Evolutionary conservation across 2,888 invertebrate species (phyloP), one percentile per base, ranked within the genome.

Genomic region (Apotomis capreana): DNA sequence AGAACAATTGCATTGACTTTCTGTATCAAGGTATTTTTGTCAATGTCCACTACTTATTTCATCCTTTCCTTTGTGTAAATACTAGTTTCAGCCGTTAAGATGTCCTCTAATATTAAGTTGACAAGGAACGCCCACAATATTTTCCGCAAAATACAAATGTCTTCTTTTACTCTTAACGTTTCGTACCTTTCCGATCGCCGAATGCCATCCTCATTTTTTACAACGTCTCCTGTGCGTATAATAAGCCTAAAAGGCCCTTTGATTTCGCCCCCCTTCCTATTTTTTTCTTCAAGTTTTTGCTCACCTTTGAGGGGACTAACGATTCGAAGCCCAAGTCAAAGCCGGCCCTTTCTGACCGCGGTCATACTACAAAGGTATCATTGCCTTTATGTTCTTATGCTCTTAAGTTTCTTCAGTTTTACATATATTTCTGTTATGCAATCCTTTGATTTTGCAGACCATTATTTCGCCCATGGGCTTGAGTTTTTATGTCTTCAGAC

Each of bases 201-300:
- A 61, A 8, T 71, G 61, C 71, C 71, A 68, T 61, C 59, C 44
- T 61, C 55, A 54, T 84, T 86, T 83, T 81, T 75, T 75, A 74
- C 74, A 73, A 81, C 80, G 79, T 79, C 79, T 73, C 57, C 80
- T 81, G 78, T 82, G 84, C 87, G 84, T 84, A 83, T 89, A 91
- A 91, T 90, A 90, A 90, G 89, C 86, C 88, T 88, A 87, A 90
- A 88, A 89, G 87, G 86, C 76, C 75, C 81, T 88, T 90, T 89
- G 88, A 89, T 89, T 89, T 80, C 74, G 76, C 82, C 81, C 80
- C 81, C 81, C 83, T 83, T 84, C 58, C 54, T 44, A 84, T 87
- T 87, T 86, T 15, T 83, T 88, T 87, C 84, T 84, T 82, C 78
- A 84, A 80, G 81, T 83, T 84, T 86, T 83, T 80, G 82, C 82